These are phyloP conservation scores for Gryon sp. DNA, from an alignment of 1,140 invertebrate genomes.

Conservation along the genomic window DNA sequence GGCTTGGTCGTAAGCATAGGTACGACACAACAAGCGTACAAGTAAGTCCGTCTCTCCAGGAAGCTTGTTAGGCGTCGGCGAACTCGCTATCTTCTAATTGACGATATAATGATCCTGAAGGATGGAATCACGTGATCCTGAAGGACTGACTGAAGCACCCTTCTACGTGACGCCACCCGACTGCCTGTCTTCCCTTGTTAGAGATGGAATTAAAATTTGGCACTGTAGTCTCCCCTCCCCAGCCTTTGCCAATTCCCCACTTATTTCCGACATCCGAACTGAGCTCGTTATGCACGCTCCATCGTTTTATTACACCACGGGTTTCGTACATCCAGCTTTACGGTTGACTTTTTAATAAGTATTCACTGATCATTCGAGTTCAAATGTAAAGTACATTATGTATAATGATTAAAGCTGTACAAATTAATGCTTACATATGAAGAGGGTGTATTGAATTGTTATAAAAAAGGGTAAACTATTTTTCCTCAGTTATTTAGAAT, in stretches of 20 bases:
- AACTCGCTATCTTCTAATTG: conserved; percentile 79
- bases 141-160: conserved; percentile 71
- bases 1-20: conserved; percentile 9
- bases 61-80: conserved; percentile 79
- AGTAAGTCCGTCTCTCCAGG: conserved; percentile 73
- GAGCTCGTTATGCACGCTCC: conserved; percentile 66
- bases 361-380: conserved; percentile 37
- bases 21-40: conserved; percentile 51
- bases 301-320: conserved; percentile 64
- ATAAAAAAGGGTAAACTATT: too few species aligned
- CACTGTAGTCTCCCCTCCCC: conserved; percentile 55
- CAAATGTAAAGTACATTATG: too few species aligned
- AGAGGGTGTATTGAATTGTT: too few species aligned
- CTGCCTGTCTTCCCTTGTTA: conserved; percentile 75
- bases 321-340: too few species aligned
- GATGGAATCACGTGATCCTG: conserved; percentile 76
- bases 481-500: too few species aligned
- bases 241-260: conserved; percentile 30
- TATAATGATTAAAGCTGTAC: too few species aligned
- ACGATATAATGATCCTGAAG: conserved; percentile 80
- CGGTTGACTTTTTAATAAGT: conserved; percentile 34
- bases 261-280: conserved; percentile 48
- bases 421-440: too few species aligned
- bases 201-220: conserved; percentile 78
- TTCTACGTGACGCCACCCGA: conserved; percentile 61